phyloP scores from a whole-genome alignment of 1,140 invertebrate species.

The Solenopsis fugax region DNA sequence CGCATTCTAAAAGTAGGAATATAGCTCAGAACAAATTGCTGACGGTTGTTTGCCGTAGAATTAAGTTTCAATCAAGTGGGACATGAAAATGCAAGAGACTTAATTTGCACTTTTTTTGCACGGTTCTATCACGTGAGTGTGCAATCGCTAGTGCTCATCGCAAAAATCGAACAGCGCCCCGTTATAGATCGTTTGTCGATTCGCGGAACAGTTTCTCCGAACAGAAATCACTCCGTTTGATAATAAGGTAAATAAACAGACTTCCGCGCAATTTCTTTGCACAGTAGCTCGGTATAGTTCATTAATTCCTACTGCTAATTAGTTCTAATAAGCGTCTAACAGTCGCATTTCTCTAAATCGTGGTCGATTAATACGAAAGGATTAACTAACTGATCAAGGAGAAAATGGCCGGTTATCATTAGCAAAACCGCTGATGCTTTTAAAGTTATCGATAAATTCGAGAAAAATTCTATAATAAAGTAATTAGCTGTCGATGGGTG shows the following conservation, averaged over 20 bases:
- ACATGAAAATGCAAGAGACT: slow-evolving; percentile 24
- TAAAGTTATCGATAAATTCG: background rate
- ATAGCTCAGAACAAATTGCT: slow-evolving; percentile 19
- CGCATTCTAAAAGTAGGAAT: slow-evolving; percentile 42
- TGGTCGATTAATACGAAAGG: background rate
- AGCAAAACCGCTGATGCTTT: background rate
- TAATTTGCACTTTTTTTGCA: slow-evolving; percentile 35
- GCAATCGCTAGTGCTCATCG: background rate
- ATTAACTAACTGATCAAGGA: background rate
- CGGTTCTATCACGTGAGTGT: background rate
- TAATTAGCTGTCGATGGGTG: background rate
- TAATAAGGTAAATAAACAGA: slow-evolving; percentile 46
- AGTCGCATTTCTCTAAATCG: slow-evolving; percentile 23
- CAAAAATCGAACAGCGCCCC: slow-evolving; percentile 13
- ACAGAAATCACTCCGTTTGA: slow-evolving; percentile 7
- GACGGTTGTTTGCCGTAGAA: slow-evolving; percentile 45
- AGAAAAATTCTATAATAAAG: slow-evolving; percentile 20
- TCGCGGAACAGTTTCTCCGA: slow-evolving; percentile 12
- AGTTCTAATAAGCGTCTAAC: slow-evolving; percentile 40
- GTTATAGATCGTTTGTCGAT: background rate
- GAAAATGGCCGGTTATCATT: background rate
- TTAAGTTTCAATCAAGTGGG: slow-evolving; percentile 37
- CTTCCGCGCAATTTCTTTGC: background rate
- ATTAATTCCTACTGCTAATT: slow-evolving; percentile 41
- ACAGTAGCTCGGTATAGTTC: background rate